Base-by-base conservation (phyloP, 2,888 invertebrate genomes). In the Drosophila emarginata region DNA sequence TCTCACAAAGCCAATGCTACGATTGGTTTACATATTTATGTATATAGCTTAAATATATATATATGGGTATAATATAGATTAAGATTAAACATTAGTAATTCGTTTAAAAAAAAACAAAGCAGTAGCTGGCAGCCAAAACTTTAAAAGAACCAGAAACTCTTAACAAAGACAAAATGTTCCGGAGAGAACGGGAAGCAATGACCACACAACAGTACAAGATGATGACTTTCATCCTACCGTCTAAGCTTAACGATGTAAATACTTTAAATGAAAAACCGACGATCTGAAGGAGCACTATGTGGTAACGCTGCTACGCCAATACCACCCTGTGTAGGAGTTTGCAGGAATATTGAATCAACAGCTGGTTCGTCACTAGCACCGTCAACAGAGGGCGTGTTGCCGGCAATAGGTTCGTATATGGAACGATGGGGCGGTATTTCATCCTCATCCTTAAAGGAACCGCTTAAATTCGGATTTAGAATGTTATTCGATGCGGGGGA, bases 381-480 rank as follows among this genome's bases (percentile, higher is more conserved):
- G 32, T 67, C 73, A 51, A 63, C 61, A 18, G 69, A 59, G 1
- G 58, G 32, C 15, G 85, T 80, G 64, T 67, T 72, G 53, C 74
- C 67, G 50, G 82, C 77, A 66, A 89, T 85, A 7, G 91, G 91
- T 84, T 91, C 91, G 67, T 91, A 91, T 67, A 91, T 91, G 45
- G 89, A 89, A 60, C 85, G 91, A 72, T 89, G 83, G 53, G 89
- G 90, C 70, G 87, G 80, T 64, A 88, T 78, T 61, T 89, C 88
- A 64, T 87, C 88, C 66, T 88, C 90, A 64, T 90, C 91, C 72
- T 90, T 90, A 67, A 92, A 91, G 51, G 92, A 92, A 66, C 92
- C 92, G 79, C 92, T 90, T 83, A 92, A 90, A 89, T 92, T 91
- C 84, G 91, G 89, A 88, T 92, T 92, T 56, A 92, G 82, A 72